Conservation (phyloP, 2,797 vertebrate genomes). For the Iguana delicatissima region DNA sequence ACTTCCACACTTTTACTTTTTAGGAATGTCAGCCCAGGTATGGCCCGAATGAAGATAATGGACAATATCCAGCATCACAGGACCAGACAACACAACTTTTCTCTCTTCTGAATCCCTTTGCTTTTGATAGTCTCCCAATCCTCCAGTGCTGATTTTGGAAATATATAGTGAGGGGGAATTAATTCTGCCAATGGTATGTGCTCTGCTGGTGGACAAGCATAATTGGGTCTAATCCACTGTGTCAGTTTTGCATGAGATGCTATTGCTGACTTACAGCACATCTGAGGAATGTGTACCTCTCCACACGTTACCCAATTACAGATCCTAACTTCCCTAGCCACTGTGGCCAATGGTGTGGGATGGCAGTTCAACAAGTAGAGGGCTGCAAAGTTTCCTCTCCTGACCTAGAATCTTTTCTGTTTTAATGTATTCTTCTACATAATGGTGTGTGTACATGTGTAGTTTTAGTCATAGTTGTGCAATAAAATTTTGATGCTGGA, state of each 20-base stretch:
- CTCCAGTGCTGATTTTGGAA: too few relatives aligned
- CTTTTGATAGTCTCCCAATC: too few relatives aligned
- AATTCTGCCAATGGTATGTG: too few relatives aligned
- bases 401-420: neutral
- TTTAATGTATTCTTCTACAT: neutral
- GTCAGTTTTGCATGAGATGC: too few relatives aligned
- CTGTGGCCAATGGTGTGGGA: neutral
- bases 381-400: neutral
- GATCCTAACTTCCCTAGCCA: too few relatives aligned
- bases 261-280: neutral
- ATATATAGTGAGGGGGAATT: too few relatives aligned
- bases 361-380: neutral
- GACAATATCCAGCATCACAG: neutral
- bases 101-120: neutral
- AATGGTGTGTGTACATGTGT: neutral
- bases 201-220: too few relatives aligned
- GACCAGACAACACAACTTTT: neutral
- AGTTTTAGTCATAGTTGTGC: conserved; percentile 27
- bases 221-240: too few relatives aligned
- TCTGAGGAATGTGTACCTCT: neutral
- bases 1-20: neutral
- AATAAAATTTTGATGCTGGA: conserved; percentile 21
- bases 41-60: neutral
- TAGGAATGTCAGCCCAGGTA: neutral
- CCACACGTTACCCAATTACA: neutral